These are phyloP conservation scores for Parasteatoda tepidariorum DNA, from an alignment of 1,140 invertebrate species.

Conservation along the genomic window DNA sequence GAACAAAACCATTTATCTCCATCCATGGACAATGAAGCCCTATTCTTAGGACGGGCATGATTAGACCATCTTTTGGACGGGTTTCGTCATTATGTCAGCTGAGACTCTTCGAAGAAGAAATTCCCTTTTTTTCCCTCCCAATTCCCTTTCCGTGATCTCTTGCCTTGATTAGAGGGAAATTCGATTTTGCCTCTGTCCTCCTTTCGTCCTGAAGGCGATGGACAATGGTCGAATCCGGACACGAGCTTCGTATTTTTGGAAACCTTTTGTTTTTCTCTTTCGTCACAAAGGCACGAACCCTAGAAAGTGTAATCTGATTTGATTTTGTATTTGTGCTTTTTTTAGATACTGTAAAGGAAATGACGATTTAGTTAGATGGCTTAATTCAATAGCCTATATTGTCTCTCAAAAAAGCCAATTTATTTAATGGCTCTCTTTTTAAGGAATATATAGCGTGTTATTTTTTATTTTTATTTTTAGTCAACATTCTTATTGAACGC, in stretches of 20 bases:
- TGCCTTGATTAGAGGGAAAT: constrained; percentile 20
- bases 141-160: constrained; percentile 23
- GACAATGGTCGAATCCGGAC: not conserved
- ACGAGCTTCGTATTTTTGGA: not conserved
- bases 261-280: too few relatives aligned
- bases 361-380: too few relatives aligned
- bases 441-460: too few relatives aligned
- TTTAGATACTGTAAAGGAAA: too few relatives aligned
- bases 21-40: constrained; percentile 17
- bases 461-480: too few relatives aligned
- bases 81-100: not conserved
- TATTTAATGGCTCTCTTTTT: too few relatives aligned
- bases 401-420: too few relatives aligned
- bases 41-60: constrained; percentile 28
- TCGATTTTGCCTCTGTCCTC: constrained; percentile 6
- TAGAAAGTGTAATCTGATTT: too few relatives aligned
- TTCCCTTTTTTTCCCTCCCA: not conserved
- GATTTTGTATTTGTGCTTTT: too few relatives aligned
- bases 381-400: too few relatives aligned
- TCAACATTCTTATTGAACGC: too few relatives aligned
- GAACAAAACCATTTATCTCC: not conserved
- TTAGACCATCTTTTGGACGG: constrained; percentile 16
- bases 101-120: not conserved
- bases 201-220: constrained; percentile 1
- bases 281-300: too few relatives aligned